These are phyloP conservation scores for Proales similis DNA, from an alignment of 1,140 invertebrate species.

Conservation along the genomic window DNA sequence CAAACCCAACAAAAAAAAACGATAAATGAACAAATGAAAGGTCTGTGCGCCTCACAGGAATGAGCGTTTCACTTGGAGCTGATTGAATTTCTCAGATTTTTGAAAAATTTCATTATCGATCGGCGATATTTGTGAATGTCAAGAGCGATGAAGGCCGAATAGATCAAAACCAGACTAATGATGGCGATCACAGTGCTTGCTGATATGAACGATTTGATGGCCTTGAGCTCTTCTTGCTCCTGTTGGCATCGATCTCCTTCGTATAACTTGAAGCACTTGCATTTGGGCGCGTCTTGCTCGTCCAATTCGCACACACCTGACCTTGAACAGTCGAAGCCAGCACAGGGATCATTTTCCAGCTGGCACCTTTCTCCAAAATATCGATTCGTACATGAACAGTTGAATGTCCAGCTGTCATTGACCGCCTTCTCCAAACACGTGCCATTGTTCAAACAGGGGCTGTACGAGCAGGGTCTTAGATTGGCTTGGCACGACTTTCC, in stretches of 20 bases:
- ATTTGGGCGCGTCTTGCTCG: neutral
- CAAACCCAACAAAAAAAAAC: too few species aligned
- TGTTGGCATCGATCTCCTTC: conserved; percentile 8
- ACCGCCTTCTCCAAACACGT: neutral
- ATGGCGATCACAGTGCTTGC: neutral
- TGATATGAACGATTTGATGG: neutral
- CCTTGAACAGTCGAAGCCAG: too few species aligned
- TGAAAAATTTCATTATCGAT: too few species aligned
- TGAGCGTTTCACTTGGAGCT: too few species aligned
- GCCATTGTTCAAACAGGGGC: neutral
- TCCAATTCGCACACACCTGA: too few species aligned
- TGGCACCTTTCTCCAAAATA: too few species aligned
- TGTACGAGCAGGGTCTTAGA: neutral
- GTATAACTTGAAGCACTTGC: conserved; percentile 18
- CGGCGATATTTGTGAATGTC: too few species aligned
- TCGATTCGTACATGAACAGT: too few species aligned
- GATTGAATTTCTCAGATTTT: too few species aligned
- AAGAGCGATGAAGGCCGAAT: neutral
- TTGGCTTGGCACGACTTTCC: neutral
- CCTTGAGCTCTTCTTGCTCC: conserved; percentile 5
- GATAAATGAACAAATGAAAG: too few species aligned
- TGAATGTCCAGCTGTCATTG: neutral
- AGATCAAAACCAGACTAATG: neutral
- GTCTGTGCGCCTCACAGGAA: too few species aligned
- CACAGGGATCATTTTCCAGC: too few species aligned